Evolutionary conservation across 2,113 vertebrate genomes (phyloP).

Genomic region (Phyllopteryx taeniolatus): DNA sequence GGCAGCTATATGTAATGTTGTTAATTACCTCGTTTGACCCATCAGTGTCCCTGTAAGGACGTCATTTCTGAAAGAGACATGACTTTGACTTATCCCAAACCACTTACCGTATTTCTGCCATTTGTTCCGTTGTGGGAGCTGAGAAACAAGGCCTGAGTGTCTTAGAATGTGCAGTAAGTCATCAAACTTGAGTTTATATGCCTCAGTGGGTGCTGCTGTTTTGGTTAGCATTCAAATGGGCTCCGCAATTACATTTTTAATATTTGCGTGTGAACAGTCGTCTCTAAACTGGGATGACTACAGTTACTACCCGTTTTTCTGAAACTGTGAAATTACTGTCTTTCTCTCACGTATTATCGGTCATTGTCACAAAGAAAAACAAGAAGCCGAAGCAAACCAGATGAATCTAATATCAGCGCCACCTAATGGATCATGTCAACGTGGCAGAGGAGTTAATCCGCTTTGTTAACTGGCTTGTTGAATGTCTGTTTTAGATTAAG

Average conservation of each 20-base stretch:
- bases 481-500: conserved; percentile 78
- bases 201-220: no score
- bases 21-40: neutral
- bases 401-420: conserved; percentile 36
- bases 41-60: neutral
- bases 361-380: neutral
- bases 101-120: neutral
- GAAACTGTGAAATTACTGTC: neutral
- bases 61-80: neutral
- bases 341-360: neutral
- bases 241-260: no score
- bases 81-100: neutral
- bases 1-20: neutral
- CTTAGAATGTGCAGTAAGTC: no score
- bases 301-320: no score
- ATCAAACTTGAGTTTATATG: no score
- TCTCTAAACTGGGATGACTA: no score
- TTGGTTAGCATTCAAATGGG: no score
- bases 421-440: conserved; percentile 42
- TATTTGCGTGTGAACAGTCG: no score
- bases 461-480: conserved; percentile 49
- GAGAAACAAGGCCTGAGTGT: no score
- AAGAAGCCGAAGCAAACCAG: conserved; percentile 8
- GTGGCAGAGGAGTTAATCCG: conserved; percentile 28
- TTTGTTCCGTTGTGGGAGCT: no score